Evolutionary conservation across 2,797 vertebrate species (phyloP).

Genomic region (Falco rusticolus): DNA sequence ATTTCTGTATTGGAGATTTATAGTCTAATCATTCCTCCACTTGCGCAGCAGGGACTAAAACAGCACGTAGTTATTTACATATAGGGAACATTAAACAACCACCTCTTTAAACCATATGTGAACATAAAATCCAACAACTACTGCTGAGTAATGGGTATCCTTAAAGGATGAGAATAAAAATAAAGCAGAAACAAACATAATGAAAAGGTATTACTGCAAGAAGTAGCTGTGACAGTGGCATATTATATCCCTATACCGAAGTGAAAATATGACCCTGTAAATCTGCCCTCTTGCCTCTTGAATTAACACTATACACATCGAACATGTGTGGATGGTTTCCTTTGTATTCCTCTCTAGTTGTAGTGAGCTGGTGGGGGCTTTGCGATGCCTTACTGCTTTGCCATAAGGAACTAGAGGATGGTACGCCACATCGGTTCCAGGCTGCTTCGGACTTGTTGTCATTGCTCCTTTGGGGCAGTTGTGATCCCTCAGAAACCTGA

Average conservation of each 20-base stretch:
- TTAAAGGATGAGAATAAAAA: neutral
- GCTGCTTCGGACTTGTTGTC: neutral
- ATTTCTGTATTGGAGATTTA: constrained; percentile 16
- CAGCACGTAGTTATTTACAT: constrained; percentile 62
- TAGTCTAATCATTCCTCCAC: constrained; percentile 2
- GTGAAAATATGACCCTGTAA: neutral
- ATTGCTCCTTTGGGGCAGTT: neutral
- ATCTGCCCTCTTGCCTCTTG: neutral
- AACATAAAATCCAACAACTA: constrained; percentile 27
- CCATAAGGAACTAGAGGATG: neutral
- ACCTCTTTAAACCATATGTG: constrained; percentile 39
- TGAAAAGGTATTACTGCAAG: neutral
- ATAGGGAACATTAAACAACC: constrained; percentile 53
- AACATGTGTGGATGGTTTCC: neutral
- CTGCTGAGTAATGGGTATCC: constrained; percentile 9
- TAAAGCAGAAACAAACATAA: neutral
- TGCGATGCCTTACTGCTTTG: neutral
- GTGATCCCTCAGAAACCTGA: neutral
- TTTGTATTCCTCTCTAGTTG: neutral
- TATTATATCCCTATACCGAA: neutral
- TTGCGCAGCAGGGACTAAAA: constrained; percentile 18
- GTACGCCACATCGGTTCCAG: neutral
- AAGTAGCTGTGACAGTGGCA: neutral
- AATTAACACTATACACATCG: neutral
- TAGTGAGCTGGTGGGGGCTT: neutral